Base-by-base conservation (phyloP, 2,113 vertebrate genomes). In the Gallinago undulata region DNA sequence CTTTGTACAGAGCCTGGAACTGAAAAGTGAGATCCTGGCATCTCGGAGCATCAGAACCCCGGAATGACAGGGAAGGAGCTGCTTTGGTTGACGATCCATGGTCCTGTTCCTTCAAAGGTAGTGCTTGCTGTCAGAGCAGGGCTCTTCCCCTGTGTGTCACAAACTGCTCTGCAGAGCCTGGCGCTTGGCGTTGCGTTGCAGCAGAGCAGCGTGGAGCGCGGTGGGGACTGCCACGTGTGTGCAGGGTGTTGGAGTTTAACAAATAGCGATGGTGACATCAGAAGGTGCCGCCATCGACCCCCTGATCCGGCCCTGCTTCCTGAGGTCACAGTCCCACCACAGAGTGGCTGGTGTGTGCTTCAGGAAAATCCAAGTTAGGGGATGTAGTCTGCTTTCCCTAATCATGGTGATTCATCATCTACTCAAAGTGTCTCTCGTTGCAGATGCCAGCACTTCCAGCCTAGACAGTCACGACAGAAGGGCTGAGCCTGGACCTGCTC, bases 21-120 rank as follows among this genome's bases (percentile, higher is more conserved):
- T 85, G 81, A 55, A 16, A 35, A 41, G 39, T 57, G 63, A 35
- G 6, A 0, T 33, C 59, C n/a, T 57, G 73, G 25, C 56, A 3
- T 6, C 33, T 6, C 16, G 50, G 43, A 70, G 35, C 30, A 22
- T 31, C 63, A 3, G 33, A 15, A 23, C 27, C 64, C 45, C 19
- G 30, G 59, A 59, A 95, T 96, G 95, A 84, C 30, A 11, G 64
- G 13, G 64, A 24, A 76, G 63, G 45, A 90, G 68, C 72, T 84
- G 81, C 80, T 43, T 23, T 39, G 48, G 5, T 31, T 62, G 60
- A n/a, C 45, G 14, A 3, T 37, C 51, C 27, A 0, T 59, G 4
- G 25, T 28, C 35, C 59, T 31, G 47, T 33, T 43, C 8, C 1
- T 11, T 89, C 14, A 41, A 57, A 96, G 97, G 97, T 97, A 81